Conservation (phyloP, 2,888 invertebrate species). For the Nemotelus pantherinus region DNA sequence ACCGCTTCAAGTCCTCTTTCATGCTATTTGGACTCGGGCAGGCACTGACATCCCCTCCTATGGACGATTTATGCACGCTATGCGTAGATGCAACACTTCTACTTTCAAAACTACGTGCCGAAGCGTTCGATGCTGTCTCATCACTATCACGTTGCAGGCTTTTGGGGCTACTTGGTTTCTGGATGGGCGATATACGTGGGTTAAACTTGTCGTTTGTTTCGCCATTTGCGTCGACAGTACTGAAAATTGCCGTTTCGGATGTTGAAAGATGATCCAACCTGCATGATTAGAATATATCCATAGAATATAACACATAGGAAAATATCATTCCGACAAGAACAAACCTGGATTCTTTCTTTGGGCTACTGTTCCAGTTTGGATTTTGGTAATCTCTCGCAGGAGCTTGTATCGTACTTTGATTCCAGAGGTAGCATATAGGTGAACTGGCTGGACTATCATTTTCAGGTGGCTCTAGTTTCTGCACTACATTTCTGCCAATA, state of each 20-base stretch:
- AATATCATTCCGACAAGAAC: constrained; percentile 49
- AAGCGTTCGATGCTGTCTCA: constrained; percentile 60
- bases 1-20: constrained; percentile 63
- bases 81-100: constrained; percentile 62
- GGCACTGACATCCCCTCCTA: constrained; percentile 54
- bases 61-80: constrained; percentile 55
- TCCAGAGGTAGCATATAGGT: constrained; percentile 66
- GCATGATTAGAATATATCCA: constrained; percentile 2
- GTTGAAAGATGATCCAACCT: constrained; percentile 57
- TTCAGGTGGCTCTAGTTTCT: constrained; percentile 50
- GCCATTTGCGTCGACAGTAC: constrained; percentile 53
- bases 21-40: constrained; percentile 59
- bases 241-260: constrained; percentile 63
- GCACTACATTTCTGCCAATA: neutral
- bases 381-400: constrained; percentile 61
- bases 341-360: constrained; percentile 57
- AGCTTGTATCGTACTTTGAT: constrained; percentile 65
- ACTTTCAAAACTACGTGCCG: constrained; percentile 63
- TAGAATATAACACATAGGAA: neutral
- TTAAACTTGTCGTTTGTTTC: constrained; percentile 32
- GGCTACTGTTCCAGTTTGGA: constrained; percentile 53
- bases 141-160: constrained; percentile 54
- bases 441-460: constrained; percentile 63
- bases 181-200: constrained; percentile 54
- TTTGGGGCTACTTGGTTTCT: constrained; percentile 55